phyloP scores from a whole-genome alignment of 2,888 invertebrate species.

The Tolmerus cingulatus region DNA sequence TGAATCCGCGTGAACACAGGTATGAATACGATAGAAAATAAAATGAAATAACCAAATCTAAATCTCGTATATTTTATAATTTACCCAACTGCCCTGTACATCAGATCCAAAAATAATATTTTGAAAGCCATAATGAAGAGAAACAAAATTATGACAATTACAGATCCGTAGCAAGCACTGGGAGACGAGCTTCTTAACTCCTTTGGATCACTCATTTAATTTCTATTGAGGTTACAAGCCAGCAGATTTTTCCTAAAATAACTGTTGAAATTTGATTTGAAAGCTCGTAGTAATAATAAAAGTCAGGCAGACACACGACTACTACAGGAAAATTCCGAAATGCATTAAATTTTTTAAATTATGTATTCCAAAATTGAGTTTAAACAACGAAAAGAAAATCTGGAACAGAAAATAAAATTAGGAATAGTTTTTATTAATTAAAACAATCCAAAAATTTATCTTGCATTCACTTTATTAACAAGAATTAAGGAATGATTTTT shows the following conservation, averaged over 20 bases:
- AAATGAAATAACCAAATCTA: no score
- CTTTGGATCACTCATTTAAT: neutral
- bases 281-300: neutral
- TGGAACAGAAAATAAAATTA: neutral
- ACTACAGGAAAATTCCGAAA: neutral
- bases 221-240: neutral
- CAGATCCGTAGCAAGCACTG: neutral
- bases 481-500: constrained; percentile 27
- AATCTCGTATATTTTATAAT: no score
- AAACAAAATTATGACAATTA: neutral
- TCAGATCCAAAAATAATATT: neutral
- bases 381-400: no score
- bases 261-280: neutral
- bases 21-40: no score
- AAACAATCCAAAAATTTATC: neutral
- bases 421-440: neutral
- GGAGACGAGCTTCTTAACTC: neutral
- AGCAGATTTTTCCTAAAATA: neutral
- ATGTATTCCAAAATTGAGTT: no score
- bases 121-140: neutral
- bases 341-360: no score
- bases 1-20: no score
- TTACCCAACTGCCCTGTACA: neutral
- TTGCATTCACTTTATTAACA: constrained; percentile 25
- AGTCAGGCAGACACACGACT: neutral